phyloP scores from a whole-genome alignment of 2,888 invertebrate genomes.

The Cheilosia impressa region DNA sequence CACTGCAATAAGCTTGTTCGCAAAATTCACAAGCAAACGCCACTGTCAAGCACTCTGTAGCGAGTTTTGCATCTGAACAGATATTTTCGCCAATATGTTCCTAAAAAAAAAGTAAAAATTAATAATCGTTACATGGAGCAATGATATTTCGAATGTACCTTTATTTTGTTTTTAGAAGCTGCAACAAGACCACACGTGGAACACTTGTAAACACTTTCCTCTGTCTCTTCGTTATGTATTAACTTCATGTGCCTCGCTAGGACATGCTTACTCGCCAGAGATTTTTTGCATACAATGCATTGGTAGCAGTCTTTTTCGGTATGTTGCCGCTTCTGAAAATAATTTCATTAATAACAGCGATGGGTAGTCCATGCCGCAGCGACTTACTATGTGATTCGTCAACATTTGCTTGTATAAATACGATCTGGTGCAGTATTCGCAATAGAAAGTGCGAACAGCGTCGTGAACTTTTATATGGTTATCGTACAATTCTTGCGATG shows the following conservation, averaged over 20 bases:
- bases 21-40: constrained; percentile 81
- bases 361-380: background rate
- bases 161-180: constrained; percentile 73
- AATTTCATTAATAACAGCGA: background rate
- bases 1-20: constrained; percentile 78
- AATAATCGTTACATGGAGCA: background rate
- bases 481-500: constrained; percentile 71
- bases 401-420: constrained; percentile 77
- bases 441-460: constrained; percentile 75
- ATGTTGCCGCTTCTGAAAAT: constrained; percentile 63
- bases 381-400: constrained; percentile 78
- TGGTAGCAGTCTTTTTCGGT: constrained; percentile 54
- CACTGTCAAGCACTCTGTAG: constrained; percentile 49
- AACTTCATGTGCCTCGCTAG: constrained; percentile 79
- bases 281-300: constrained; percentile 79
- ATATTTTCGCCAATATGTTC: constrained; percentile 43
- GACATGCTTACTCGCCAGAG: constrained; percentile 78
- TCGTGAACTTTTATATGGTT: constrained; percentile 77
- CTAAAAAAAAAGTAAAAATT: constrained; percentile 47
- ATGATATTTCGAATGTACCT: constrained; percentile 71
- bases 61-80: constrained; percentile 35
- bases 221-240: constrained; percentile 70
- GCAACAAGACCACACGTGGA: constrained; percentile 79
- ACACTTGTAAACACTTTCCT: constrained; percentile 76
- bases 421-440: constrained; percentile 76